Base-by-base conservation (phyloP, 2,888 invertebrate genomes). In the Callyntrura guangdongensis region DNA sequence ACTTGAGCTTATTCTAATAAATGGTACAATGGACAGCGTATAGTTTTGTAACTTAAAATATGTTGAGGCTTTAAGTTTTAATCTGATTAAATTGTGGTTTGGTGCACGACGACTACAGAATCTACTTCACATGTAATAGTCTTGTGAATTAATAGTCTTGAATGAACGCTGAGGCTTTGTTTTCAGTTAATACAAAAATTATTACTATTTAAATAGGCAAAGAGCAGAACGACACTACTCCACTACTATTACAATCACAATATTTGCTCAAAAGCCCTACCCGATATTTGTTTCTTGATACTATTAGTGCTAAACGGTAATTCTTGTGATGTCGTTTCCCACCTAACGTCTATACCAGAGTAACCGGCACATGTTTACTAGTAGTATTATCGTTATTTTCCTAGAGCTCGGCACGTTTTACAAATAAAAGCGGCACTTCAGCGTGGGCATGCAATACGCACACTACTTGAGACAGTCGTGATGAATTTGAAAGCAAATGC, bases 221-320 rank as follows among this genome's bases (percentile, higher is more conserved):
- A 86, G 86, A 86, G 86, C 86, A 86, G 86, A 77, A 56, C 69
- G 22, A 61, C 61, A 61, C 74, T 77, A 86, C 77, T 86, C 86
- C 56, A 79, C 77, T 79, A 56, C 77, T 53, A 45, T 72, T 82
- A 82, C 59, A 82, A 88, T 88, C 88, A 88, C 88, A 88, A 88
- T 88, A 61, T 81, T 82, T 69, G 81, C 59, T 67, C 53, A 61
- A 47, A 59, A 86, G 77, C 77, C 59, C 49, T 86, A 79, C 77
- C 56, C 56, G 53, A 79, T 53, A 22, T 14, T 79, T 79, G n/a
- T 1, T 27, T 20, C 4, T 25, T 25, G 22, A 12, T 49, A 25
- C 5, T 17, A 36, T 12, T 45, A 17, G 36, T 72, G 20, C 49
- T 79, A 72, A 72, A 36, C n/a, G 8, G 20, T 47, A 67, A 67